Evolutionary conservation across 2,113 vertebrate genomes (phyloP), one percentile per base, ranked within the genome.

Genomic region (Corvus moneduloides): DNA sequence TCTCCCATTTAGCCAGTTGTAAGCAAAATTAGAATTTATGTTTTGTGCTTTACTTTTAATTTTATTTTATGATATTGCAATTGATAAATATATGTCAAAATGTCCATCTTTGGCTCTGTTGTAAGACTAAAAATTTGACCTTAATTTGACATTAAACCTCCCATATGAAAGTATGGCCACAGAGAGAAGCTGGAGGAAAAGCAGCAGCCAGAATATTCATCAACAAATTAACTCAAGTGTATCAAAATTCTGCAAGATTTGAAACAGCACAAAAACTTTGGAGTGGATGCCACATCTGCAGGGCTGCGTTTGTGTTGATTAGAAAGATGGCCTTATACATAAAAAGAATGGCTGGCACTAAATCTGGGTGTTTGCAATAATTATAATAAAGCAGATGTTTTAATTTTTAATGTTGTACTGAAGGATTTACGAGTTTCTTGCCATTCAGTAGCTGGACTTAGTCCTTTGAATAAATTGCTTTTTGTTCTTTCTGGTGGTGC

Each of bases 331-430:
- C 14, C 67, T 90, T 69, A 18, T 21, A 49, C 24, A 81, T 83
- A 59, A 91, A 93, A 89, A 79, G 69, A 96, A 83, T 63, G 58
- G 51, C 54, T 87, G 74, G 14, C 22, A 39, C 13, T 73, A 89
- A 89, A 92, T 54, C 62, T 86, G 49, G 19, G 39, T 35, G 72
- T 84, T 85, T 90, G 22, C 89, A 94, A 82, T 86, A 92, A 93
- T 90, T 94, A 58, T 11, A 80, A 16, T 18, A 75, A 95, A 96
- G 32, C 39, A 94, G 74, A 51, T 95, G 46, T 87, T 97, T 37
- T 78, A 59, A 55, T 93, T 97, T 87, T 85, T 62, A 67, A 72
- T 59, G 13, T 80, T 49, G 63, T 56, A 44, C 13, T 76, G 84
- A 94, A 78, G 27, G 28, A 80, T 87, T 90, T 95, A 62, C 67